phyloP scores from a whole-genome alignment of 1,140 invertebrate species.

The Dinoponera quadriceps region DNA sequence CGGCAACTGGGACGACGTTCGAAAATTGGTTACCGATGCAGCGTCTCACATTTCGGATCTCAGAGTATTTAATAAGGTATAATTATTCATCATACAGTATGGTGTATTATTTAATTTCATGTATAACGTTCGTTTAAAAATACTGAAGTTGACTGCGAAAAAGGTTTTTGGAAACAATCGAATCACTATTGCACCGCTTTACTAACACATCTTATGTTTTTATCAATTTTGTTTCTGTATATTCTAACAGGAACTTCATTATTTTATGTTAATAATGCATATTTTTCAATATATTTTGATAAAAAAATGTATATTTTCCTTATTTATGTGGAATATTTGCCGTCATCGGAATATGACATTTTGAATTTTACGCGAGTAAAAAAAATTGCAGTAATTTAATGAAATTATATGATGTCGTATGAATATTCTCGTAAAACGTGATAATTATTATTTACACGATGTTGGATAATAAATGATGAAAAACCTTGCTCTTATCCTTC shows the following conservation, averaged over 20 bases:
- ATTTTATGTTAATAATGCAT: no score
- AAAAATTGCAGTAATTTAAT: not conserved
- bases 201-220: no score
- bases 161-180: no score
- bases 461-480: not conserved
- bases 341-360: not conserved
- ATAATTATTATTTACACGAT: slow-evolving; percentile 1
- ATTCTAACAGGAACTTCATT: no score
- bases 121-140: no score
- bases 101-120: not conserved
- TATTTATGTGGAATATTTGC: no score
- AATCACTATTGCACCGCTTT: no score
- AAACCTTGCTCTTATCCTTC: not conserved
- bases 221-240: no score
- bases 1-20: slow-evolving; percentile 70
- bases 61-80: slow-evolving; percentile 72
- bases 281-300: no score
- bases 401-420: not conserved
- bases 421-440: not conserved
- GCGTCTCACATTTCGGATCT: slow-evolving; percentile 68
- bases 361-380: not conserved
- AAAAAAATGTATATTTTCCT: no score
- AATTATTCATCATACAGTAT: not conserved
- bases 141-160: no score
- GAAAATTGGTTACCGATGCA: slow-evolving; percentile 66